These are phyloP conservation scores for Melanotaenia parkinsoni DNA, from an alignment of 2,797 vertebrate species.

Conservation along the genomic window DNA sequence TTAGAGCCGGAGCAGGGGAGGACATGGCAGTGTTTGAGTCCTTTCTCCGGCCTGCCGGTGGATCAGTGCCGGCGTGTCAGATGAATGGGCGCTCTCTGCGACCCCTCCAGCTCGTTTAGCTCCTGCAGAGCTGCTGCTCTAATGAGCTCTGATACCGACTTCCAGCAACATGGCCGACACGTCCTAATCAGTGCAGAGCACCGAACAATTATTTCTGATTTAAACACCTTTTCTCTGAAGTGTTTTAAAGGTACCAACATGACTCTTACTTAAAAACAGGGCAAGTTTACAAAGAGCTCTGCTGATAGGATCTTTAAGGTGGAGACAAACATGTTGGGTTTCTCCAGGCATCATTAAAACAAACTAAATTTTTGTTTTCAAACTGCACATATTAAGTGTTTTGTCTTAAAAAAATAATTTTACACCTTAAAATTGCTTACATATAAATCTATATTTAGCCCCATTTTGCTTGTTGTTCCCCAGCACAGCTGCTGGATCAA, in stretches of 20 bases:
- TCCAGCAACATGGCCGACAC: slow-evolving; percentile 18
- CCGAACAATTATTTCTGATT: slow-evolving; percentile 32
- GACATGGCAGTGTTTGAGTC: neutral
- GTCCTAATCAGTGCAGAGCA: slow-evolving; percentile 15
- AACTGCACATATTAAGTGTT: too few species aligned
- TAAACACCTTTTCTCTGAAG: neutral
- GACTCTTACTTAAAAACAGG: neutral
- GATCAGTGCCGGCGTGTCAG: slow-evolving; percentile 17
- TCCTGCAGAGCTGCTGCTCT: slow-evolving; percentile 38
- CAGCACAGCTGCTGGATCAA: too few species aligned
- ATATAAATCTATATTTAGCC: too few species aligned
- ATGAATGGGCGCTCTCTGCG: neutral
- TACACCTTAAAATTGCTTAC: too few species aligned
- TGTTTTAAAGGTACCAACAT: neutral
- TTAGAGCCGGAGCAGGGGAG: slow-evolving; percentile 4
- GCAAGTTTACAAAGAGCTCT: neutral
- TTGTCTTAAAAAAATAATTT: too few species aligned
- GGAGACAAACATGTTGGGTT: neutral
- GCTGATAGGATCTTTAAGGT: too few species aligned
- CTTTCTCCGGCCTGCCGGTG: neutral
- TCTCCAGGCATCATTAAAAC: too few species aligned
- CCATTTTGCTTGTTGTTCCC: too few species aligned
- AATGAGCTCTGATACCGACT: slow-evolving; percentile 36
- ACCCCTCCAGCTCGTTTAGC: slow-evolving; percentile 42
- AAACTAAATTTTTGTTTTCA: too few species aligned